Evolutionary conservation across 2,797 vertebrate genomes (phyloP).

Genomic region (Anomalospiza imberbis): DNA sequence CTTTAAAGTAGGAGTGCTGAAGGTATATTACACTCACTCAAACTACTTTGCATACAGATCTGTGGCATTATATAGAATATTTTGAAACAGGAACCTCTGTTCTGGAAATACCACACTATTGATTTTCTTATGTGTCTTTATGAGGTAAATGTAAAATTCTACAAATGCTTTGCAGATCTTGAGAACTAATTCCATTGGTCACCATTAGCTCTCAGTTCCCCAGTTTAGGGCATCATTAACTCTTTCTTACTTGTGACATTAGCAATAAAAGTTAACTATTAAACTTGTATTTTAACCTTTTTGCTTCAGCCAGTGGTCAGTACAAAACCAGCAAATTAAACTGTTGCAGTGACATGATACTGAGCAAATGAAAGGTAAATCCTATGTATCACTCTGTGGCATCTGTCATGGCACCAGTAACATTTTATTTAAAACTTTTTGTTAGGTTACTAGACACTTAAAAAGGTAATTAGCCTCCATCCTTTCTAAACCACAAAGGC

Average conservation of each 20-base stretch:
- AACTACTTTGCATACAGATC: neutral
- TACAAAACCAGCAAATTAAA: constrained; percentile 62
- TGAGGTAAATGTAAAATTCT: neutral
- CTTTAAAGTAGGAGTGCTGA: neutral
- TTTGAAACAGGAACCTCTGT: neutral
- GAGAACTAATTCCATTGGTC: neutral
- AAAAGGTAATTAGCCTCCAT: constrained; percentile 45
- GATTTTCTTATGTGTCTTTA: neutral
- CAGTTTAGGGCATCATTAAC: neutral
- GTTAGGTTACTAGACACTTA: constrained; percentile 6
- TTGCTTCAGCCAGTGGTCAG: constrained; percentile 19
- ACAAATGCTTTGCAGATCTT: neutral
- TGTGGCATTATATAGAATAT: neutral
- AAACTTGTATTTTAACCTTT: constrained; percentile 61
- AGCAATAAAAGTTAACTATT: constrained; percentile 77
- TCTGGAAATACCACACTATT: neutral
- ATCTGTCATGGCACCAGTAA: constrained; percentile 35
- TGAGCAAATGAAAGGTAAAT: constrained; percentile 35
- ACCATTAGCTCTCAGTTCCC: neutral
- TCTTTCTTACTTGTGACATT: neutral
- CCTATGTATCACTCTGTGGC: constrained; percentile 3
- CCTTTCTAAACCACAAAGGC: constrained; percentile 67
- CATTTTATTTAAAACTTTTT: constrained; percentile 39
- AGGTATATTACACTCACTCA: neutral
- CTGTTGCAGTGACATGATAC: neutral